Percentiles rank a stretch among this genome's conserved stretches.
These are phyloP conservation scores for Metalampra italica DNA, from an alignment of 2,888 invertebrate species.

Conservation along the genomic window DNA sequence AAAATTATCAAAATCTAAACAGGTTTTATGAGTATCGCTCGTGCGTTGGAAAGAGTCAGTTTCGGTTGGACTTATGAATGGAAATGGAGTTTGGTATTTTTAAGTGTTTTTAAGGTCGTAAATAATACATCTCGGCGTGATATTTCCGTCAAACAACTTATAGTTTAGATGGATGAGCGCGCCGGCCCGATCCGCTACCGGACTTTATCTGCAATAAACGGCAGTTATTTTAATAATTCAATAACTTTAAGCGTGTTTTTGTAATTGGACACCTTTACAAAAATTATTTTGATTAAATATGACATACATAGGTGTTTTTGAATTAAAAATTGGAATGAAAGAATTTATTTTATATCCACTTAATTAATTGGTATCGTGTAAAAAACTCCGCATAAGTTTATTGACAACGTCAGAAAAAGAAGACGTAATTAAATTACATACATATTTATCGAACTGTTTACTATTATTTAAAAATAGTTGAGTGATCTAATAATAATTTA, in stretches of 20 bases:
- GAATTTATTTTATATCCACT: background rate
- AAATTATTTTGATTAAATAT: conserved; percentile 18
- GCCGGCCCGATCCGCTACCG: conserved; percentile 64
- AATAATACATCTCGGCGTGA: conserved; percentile 75
- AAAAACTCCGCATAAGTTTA: background rate
- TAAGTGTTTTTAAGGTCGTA: conserved; percentile 75
- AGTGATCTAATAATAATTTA: too few species aligned
- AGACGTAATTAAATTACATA: too few species aligned
- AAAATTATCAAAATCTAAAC: conserved; percentile 79
- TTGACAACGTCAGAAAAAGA: background rate
- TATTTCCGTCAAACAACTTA: conserved; percentile 72
- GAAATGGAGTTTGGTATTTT: conserved; percentile 75
- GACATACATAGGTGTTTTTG: conserved; percentile 17
- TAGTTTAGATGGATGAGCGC: conserved; percentile 58
- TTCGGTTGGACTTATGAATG: conserved; percentile 71
- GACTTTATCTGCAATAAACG: conserved; percentile 53
- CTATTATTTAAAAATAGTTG: too few species aligned
- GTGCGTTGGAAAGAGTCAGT: conserved; percentile 60
- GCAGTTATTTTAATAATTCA: conserved; percentile 36
- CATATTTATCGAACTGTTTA: too few species aligned
- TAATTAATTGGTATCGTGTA: background rate
- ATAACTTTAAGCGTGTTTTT: conserved; percentile 16
- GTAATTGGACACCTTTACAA: conserved; percentile 12
- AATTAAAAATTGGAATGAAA: conserved; percentile 8
- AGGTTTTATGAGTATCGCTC: conserved; percentile 70